A percentile compares a stretch with the other conserved stretches of the same genome.
phyloP scores from a whole-genome alignment of 2,888 invertebrate genomes.

The Aproaerema taeniolella region DNA sequence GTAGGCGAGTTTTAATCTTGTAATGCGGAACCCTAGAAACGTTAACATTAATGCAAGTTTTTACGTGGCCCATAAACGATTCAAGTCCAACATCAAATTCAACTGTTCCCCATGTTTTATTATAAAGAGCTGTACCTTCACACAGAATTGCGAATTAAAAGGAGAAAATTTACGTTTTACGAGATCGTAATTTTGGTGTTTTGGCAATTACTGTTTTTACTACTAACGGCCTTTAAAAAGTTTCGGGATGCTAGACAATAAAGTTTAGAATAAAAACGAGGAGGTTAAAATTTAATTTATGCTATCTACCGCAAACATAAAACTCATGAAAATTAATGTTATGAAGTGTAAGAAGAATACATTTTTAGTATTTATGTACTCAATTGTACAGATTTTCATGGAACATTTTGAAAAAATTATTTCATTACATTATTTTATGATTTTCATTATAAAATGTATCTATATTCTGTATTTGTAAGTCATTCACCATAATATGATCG shows the following conservation, averaged over 20 bases:
- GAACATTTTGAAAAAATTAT: too few species aligned
- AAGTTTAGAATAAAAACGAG: background rate
- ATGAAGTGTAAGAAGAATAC: background rate
- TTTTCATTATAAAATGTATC: too few species aligned
- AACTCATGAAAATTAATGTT: too few species aligned
- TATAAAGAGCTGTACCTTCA: conserved; percentile 43
- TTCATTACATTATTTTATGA: too few species aligned
- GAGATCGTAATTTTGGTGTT: conserved; percentile 45
- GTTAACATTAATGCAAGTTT: conserved; percentile 52
- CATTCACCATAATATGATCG: too few species aligned
- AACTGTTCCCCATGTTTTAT: conserved; percentile 46
- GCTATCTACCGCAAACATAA: too few species aligned
- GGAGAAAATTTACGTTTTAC: conserved; percentile 48
- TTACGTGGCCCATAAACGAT: conserved; percentile 43
- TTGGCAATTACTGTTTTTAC: conserved; percentile 43
- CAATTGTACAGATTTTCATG: too few species aligned
- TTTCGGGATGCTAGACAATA: conserved; percentile 15
- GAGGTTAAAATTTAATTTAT: too few species aligned
- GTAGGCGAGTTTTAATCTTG: too few species aligned
- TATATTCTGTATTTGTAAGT: too few species aligned
- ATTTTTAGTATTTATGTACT: too few species aligned
- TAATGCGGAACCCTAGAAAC: too few species aligned
- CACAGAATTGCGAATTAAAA: conserved; percentile 55
- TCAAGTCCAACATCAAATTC: conserved; percentile 38
- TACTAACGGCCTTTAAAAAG: conserved; percentile 37